Evolutionary conservation across 2,113 vertebrate species (phyloP), one percentile per base, ranked within the genome.

Genomic region (Pseudolaguvia tuberculata): DNA sequence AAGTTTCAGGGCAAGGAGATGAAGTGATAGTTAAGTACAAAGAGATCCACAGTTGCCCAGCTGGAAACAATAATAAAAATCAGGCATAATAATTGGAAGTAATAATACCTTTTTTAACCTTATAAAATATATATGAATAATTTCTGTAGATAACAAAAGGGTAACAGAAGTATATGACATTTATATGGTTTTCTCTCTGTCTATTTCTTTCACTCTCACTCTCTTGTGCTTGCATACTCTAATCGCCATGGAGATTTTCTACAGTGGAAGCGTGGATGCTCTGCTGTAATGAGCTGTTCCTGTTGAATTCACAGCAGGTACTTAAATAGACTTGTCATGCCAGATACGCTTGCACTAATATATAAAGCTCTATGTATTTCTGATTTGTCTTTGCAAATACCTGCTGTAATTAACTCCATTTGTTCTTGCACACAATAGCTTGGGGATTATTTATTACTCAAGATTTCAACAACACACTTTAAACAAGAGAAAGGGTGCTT

Each of bases 261-360:
- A 80, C 50, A 52, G 75, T 47, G 39, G 62, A 78, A 69, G 45
- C 35, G 2, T 57, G 68, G 71, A 78, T 20, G 53, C 61, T 79
- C 65, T 10, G 70, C 78, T 72, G 63, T 87, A 87, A 87, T 70
- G 48, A 87, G 79, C 82, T 80, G 72, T 76, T 72, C 74, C 79
- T 83, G 79, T 73, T 85, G 78, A 78, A 81, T 82, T 80, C 80
- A 72, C 73, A 70, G 78, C 75, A 80, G 80, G 67, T 57, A 80
- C 79, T 86, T 83, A 77, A 80, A 85, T 81, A 76, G 59, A 73
- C 61, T 71, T 74, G 72, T 77, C 77, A 84, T 85, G 79, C 79
- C 70, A 84, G 73, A 76, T 72, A 61, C 77, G 82, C 83, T 77
- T 62, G 62, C 15, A 53, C 70, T 82, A 78, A 80, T 79, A 84